These are phyloP conservation scores for Hemicordylus capensis DNA, from an alignment of 2,113 vertebrate species.

Conservation along the genomic window DNA sequence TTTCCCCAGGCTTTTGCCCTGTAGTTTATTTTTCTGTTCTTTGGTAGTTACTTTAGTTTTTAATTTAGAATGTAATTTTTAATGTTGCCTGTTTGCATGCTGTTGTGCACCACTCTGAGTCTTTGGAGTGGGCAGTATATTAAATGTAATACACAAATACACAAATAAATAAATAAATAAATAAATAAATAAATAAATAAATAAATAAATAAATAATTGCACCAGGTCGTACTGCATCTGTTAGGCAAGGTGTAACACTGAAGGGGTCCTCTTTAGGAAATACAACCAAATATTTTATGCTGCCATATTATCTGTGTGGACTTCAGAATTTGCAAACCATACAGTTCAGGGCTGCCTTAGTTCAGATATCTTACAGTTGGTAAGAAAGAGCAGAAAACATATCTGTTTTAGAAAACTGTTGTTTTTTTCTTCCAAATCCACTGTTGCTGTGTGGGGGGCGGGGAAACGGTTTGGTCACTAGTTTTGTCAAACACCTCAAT, in stretches of 20 bases:
- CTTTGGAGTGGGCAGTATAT: too few species aligned
- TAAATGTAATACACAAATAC: too few species aligned
- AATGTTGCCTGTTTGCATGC: too few species aligned
- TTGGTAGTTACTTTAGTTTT: too few species aligned
- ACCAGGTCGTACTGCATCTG: not conserved
- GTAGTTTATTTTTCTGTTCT: too few species aligned
- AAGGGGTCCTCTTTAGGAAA: not conserved
- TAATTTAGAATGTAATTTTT: too few species aligned
- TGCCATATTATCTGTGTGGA: not conserved
- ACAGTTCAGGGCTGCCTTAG: not conserved
- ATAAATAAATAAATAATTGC: too few species aligned
- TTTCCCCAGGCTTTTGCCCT: too few species aligned
- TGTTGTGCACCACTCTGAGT: too few species aligned
- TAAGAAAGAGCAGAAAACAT: constrained; percentile 6
- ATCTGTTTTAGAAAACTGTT: constrained; percentile 18
- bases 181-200: too few species aligned
- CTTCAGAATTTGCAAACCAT: not conserved
- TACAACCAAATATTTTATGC: not conserved
- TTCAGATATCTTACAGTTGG: not conserved
- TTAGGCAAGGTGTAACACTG: not conserved
- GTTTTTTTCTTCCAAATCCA: not conserved
- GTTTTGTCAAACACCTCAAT: constrained; percentile 31
- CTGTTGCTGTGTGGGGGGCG: too few species aligned
- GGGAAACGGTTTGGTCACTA: constrained; percentile 18
- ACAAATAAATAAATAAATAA: too few species aligned